A percentile compares a stretch with the other conserved stretches of the same genome.
Evolutionary conservation across 2,113 vertebrate genomes (phyloP).

Genomic region (Centropus unirufus): DNA sequence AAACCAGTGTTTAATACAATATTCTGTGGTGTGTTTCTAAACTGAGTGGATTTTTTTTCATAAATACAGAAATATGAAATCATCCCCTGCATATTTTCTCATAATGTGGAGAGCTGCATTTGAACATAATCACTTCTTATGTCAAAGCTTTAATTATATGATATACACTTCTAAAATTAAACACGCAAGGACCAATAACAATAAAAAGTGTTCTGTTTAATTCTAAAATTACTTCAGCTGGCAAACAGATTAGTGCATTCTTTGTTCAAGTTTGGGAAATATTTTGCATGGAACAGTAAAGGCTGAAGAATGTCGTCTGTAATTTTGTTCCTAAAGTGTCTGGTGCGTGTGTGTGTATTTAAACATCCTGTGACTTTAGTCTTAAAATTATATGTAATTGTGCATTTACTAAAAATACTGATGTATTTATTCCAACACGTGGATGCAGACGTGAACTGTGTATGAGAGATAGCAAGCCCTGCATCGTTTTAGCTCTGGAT

Average conservation of each 20-base stretch:
- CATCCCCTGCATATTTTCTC: neutral
- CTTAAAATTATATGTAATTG: neutral
- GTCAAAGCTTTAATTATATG: constrained; percentile 52
- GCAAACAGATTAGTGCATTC: neutral
- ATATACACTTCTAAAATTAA: constrained; percentile 65
- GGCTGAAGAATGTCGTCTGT: neutral
- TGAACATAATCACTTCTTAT: constrained; percentile 41
- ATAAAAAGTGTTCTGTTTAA: constrained; percentile 46
- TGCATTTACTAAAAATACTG: constrained; percentile 4
- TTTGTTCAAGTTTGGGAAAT: neutral
- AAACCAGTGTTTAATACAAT: neutral
- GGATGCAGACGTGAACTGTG: neutral
- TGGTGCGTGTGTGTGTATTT: neutral
- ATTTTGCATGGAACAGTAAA: neutral
- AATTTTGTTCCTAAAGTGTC: neutral
- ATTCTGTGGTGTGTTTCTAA: neutral
- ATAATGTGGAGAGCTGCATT: neutral
- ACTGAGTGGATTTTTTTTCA: neutral
- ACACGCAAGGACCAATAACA: constrained; percentile 33
- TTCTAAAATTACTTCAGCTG: constrained; percentile 36
- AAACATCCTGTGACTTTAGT: neutral
- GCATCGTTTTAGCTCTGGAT: neutral
- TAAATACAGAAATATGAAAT: neutral
- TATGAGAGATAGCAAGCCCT: neutral
- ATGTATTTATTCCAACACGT: neutral